phyloP scores from a whole-genome alignment of 2,113 vertebrate species.

The Pongo pygmaeus region DNA sequence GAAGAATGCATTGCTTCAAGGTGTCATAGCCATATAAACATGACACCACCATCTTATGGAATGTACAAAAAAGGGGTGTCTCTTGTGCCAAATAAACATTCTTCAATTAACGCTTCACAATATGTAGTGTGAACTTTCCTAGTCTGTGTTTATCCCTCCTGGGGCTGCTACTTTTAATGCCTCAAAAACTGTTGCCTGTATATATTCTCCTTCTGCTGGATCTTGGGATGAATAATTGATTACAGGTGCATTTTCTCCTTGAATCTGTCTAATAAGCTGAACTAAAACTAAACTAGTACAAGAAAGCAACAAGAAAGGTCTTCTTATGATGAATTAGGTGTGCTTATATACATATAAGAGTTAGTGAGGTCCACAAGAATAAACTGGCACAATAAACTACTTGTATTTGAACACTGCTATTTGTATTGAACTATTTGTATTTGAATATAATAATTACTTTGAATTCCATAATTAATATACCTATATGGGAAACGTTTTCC shows the following conservation, averaged over 20 bases:
- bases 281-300: neutral
- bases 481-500: neutral
- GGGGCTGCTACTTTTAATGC: slow-evolving; percentile 74
- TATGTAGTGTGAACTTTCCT: slow-evolving; percentile 67
- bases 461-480: neutral
- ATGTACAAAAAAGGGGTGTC: slow-evolving; percentile 47
- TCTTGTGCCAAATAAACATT: slow-evolving; percentile 66
- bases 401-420: neutral
- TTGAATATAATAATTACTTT: neutral
- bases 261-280: neutral
- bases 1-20: slow-evolving; percentile 37
- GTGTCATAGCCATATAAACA: slow-evolving; percentile 42
- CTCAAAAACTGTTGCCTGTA: slow-evolving; percentile 59
- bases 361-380: neutral
- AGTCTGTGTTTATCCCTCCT: slow-evolving; percentile 73
- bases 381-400: neutral
- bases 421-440: neutral
- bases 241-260: neutral
- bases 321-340: neutral
- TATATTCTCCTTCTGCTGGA: slow-evolving; percentile 26
- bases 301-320: neutral
- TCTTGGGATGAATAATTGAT: neutral
- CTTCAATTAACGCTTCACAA: slow-evolving; percentile 69
- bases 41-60: slow-evolving; percentile 54
- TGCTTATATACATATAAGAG: neutral